These are phyloP conservation scores for Nothura maculosa DNA, from an alignment of 2,797 vertebrate species.

Conservation along the genomic window DNA sequence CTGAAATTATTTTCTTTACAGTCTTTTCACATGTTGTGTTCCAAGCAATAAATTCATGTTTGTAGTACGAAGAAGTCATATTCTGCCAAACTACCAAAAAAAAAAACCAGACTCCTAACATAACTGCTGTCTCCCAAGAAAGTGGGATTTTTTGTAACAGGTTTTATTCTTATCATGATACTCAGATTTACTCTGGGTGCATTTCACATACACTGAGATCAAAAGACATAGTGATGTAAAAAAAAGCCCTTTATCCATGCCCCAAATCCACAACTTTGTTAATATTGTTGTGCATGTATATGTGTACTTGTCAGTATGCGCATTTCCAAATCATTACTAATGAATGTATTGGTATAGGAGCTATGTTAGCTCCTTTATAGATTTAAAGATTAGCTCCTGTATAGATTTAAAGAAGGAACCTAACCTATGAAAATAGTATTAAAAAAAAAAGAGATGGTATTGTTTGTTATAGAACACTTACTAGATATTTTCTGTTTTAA, in stretches of 20 bases:
- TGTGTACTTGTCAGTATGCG: neutral
- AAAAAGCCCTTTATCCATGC: neutral
- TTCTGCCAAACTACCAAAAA: neutral
- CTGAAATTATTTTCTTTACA: neutral
- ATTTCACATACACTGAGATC: slow-evolving; percentile 8
- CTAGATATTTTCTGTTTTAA: neutral
- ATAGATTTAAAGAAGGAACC: neutral
- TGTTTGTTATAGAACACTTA: neutral
- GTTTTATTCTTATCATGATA: neutral
- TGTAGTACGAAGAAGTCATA: neutral
- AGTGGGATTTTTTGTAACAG: neutral
- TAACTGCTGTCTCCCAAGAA: neutral
- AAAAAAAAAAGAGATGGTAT: neutral
- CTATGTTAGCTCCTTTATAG: neutral
- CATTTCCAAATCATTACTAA: slow-evolving; percentile 15
- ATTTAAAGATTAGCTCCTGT: no score
- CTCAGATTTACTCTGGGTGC: neutral
- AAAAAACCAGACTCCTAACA: neutral
- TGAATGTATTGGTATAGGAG: neutral
- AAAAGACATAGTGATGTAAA: neutral
- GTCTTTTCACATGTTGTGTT: neutral
- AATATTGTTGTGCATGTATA: neutral
- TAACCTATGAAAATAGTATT: neutral
- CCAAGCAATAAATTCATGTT: neutral
- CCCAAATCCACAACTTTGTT: neutral